phyloP scores from a whole-genome alignment of 2,888 invertebrate species.

The Sphaerophoria rueppellii region DNA sequence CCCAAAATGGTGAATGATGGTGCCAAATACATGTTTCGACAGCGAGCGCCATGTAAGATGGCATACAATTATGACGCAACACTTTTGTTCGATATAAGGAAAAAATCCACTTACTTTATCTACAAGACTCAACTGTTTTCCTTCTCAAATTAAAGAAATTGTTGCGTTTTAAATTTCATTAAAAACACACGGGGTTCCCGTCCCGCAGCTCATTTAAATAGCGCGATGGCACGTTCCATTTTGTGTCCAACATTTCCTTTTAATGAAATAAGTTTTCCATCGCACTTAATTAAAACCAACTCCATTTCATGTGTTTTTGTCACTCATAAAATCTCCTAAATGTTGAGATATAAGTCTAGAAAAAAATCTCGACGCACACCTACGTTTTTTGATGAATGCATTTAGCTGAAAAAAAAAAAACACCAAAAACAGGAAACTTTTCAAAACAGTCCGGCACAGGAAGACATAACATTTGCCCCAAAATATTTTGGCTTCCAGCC shows the following conservation, averaged over 20 bases:
- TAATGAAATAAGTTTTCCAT: slow-evolving; percentile 17
- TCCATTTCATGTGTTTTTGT: slow-evolving; percentile 44
- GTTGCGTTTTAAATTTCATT: background rate
- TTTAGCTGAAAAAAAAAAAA: slow-evolving; percentile 21
- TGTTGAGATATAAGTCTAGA: slow-evolving; percentile 42
- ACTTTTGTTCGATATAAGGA: too few species aligned
- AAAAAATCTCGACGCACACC: slow-evolving; percentile 53
- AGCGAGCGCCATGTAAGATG: too few species aligned
- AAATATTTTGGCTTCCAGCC: slow-evolving; percentile 62
- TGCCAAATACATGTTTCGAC: too few species aligned
- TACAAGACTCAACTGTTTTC: too few species aligned
- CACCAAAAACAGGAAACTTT: slow-evolving; percentile 64
- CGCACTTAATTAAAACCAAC: slow-evolving; percentile 26
- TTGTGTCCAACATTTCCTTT: slow-evolving; percentile 27
- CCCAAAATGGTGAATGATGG: too few species aligned
- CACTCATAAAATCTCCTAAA: slow-evolving; percentile 50
- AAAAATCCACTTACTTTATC: too few species aligned
- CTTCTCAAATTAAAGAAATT: too few species aligned
- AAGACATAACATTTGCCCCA: slow-evolving; percentile 56
- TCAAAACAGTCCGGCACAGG: slow-evolving; percentile 14
- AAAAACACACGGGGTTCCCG: background rate
- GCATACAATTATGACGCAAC: too few species aligned
- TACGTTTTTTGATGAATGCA: slow-evolving; percentile 49
- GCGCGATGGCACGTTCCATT: slow-evolving; percentile 44
- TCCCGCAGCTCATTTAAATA: slow-evolving; percentile 18